phyloP scores from a whole-genome alignment of 2,888 invertebrate species.

The Parascotia fuliginaria region DNA sequence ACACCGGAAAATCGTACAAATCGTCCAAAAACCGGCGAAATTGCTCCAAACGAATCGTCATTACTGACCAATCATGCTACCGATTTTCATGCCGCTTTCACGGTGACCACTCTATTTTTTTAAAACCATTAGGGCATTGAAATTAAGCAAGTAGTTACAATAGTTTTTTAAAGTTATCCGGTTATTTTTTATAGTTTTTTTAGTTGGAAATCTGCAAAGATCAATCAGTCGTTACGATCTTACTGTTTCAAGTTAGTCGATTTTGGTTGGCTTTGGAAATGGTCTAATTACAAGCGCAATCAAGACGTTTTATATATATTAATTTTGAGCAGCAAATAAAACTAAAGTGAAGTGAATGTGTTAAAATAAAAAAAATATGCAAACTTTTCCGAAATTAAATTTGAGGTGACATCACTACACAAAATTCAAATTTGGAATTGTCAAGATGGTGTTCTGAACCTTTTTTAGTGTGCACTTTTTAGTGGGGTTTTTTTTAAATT shows the following conservation, averaged over 20 bases:
- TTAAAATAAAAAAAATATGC: conserved; percentile 11
- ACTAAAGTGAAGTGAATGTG: conserved; percentile 13
- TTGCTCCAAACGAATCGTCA: conserved; percentile 73
- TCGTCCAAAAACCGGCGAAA: conserved; percentile 80
- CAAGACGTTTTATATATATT: conserved; percentile 13
- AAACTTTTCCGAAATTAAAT: conserved; percentile 11
- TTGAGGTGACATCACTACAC: conserved; percentile 11
- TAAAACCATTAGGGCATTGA: conserved; percentile 76
- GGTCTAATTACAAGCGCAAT: conserved; percentile 37
- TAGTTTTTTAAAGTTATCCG: conserved; percentile 49
- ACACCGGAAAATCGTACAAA: conserved; percentile 83
- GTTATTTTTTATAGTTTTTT: conserved; percentile 17
- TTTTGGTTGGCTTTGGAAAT: conserved; percentile 27
- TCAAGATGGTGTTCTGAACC: conserved; percentile 46
- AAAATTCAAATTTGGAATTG: conserved; percentile 31
- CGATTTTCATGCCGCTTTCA: conserved; percentile 75
- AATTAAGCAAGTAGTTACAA: conserved; percentile 65
- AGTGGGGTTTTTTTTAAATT: conserved; percentile 34
- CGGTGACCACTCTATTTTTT: conserved; percentile 64
- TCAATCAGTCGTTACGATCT: conserved; percentile 34
- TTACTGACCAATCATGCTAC: conserved; percentile 64
- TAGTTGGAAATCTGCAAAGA: conserved; percentile 42
- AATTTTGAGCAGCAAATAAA: neutral
- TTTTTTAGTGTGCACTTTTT: conserved; percentile 37
- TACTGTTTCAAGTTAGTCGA: conserved; percentile 31